Evolutionary conservation across 2,113 vertebrate genomes (phyloP).

Genomic region (Rattus rattus): DNA sequence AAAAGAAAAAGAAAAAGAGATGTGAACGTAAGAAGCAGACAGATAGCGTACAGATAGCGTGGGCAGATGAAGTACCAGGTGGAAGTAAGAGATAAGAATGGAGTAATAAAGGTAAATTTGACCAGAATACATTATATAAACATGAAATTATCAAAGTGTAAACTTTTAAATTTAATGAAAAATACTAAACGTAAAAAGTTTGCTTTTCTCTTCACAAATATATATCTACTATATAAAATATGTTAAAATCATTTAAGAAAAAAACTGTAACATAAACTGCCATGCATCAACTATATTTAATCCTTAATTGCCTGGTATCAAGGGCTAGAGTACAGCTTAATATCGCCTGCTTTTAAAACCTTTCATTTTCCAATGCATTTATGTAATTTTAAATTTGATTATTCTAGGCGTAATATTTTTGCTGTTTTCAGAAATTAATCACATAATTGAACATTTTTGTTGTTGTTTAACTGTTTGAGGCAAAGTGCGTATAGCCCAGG

Average conservation of each 20-base stretch:
- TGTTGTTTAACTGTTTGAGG: neutral
- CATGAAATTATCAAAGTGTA: neutral
- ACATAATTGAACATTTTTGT: neutral
- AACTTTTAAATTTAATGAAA: neutral
- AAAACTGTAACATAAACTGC: neutral
- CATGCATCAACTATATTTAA: neutral
- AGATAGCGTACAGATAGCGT: neutral
- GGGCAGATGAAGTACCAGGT: neutral
- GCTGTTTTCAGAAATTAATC: constrained; percentile 28
- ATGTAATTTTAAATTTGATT: neutral
- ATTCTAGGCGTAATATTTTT: constrained; percentile 23
- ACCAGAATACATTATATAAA: neutral
- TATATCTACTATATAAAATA: neutral
- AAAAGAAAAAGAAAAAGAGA: neutral
- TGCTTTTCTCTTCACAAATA: constrained; percentile 36
- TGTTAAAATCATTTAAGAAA: constrained; percentile 21
- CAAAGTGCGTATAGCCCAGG: too few species aligned
- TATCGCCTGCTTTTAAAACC: neutral
- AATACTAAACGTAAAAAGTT: neutral
- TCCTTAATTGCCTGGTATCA: constrained; percentile 31
- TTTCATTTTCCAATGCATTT: neutral
- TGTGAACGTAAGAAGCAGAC: neutral
- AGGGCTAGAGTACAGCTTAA: neutral
- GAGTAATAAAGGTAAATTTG: neutral
- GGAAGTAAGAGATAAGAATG: neutral